These are phyloP conservation scores for Escarpia spicata DNA, from an alignment of 2,888 invertebrate species.

Conservation along the genomic window DNA sequence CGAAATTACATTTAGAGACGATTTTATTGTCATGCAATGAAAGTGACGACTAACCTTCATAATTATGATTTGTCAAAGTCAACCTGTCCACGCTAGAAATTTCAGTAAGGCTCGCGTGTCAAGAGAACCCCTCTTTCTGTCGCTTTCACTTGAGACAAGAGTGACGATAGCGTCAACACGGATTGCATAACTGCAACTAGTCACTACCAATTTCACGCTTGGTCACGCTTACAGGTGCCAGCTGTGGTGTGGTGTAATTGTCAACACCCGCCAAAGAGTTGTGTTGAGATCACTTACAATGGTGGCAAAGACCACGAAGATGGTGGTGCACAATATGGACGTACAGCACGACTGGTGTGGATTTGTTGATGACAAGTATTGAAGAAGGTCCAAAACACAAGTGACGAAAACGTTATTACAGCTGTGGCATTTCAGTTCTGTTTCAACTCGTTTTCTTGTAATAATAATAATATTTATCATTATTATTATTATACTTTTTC, in stretches of 20 bases:
- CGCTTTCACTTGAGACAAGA: not conserved
- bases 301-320: not conserved
- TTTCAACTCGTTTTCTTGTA: not conserved
- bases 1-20: too few relatives aligned
- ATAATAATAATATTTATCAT: too few relatives aligned
- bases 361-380: not conserved
- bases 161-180: not conserved
- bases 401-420: too few relatives aligned
- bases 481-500: not conserved
- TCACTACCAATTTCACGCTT: not conserved
- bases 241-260: not conserved
- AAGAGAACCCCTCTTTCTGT: not conserved
- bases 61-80: not conserved
- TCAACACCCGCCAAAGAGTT: not conserved
- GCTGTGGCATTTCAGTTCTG: not conserved
- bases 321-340: not conserved
- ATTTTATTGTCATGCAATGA: not conserved
- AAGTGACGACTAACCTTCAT: not conserved
- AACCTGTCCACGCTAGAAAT: not conserved
- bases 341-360: not conserved
- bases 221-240: not conserved
- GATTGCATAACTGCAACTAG: not conserved
- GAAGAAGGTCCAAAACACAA: not conserved
- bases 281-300: not conserved
- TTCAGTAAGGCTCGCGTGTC: not conserved